phyloP scores from a whole-genome alignment of 1,140 invertebrate genomes.

The Aphidius ervi region DNA sequence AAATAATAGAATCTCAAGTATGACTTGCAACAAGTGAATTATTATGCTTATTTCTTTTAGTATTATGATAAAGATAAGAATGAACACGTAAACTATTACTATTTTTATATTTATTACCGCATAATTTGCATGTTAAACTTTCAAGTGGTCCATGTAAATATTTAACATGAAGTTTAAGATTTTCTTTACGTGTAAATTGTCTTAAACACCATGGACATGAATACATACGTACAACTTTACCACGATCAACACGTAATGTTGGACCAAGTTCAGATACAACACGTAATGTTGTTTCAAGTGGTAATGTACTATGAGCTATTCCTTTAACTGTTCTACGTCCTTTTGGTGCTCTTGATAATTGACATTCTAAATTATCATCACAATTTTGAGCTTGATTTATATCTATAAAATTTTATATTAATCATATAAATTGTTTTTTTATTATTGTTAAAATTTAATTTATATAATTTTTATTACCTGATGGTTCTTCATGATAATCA shows the following conservation, averaged over 20 bases:
- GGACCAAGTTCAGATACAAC: slow-evolving; percentile 47
- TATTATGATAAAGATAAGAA: slow-evolving; percentile 53
- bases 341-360: slow-evolving; percentile 25
- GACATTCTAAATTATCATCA: too few species aligned
- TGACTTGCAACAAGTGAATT: slow-evolving; percentile 33
- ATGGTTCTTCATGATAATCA: slow-evolving; percentile 17
- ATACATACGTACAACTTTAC: slow-evolving; percentile 49
- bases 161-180: slow-evolving; percentile 49
- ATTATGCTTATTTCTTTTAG: slow-evolving; percentile 44
- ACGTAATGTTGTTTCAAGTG: slow-evolving; percentile 45
- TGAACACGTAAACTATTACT: slow-evolving; percentile 54
- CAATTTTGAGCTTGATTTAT: too few species aligned
- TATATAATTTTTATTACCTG: slow-evolving; percentile 7
- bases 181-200: slow-evolving; percentile 51
- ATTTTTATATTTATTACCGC: slow-evolving; percentile 53
- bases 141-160: slow-evolving; percentile 51
- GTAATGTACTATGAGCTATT: slow-evolving; percentile 41
- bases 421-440: background rate
- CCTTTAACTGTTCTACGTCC: slow-evolving; percentile 44
- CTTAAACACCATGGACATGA: slow-evolving; percentile 51
- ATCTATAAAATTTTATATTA: background rate
- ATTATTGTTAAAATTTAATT: background rate
- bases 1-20: slow-evolving; percentile 30
- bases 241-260: slow-evolving; percentile 45
- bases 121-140: slow-evolving; percentile 51